A percentile compares a stretch with the other conserved stretches of the same genome.
phyloP scores from a whole-genome alignment of 2,797 vertebrate species.

The Oreortyx pictus region DNA sequence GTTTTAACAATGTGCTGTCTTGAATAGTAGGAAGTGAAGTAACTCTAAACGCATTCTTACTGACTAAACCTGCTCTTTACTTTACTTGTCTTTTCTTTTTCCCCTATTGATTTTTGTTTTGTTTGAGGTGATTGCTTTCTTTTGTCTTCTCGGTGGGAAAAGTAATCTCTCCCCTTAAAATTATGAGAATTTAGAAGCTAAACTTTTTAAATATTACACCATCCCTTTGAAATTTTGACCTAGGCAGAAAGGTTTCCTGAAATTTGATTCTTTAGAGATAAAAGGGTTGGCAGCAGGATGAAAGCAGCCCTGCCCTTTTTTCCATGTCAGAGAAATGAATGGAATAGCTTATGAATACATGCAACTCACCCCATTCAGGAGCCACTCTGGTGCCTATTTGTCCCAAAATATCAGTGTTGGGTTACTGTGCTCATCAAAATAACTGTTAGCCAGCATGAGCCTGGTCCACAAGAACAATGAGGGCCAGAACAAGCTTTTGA shows the following conservation, averaged over 20 bases:
- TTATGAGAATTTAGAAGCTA: slow-evolving; percentile 55
- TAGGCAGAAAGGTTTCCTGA: slow-evolving; percentile 79
- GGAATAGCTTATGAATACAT: slow-evolving; percentile 66
- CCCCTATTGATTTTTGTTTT: not conserved
- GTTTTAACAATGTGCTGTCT: slow-evolving; percentile 74
- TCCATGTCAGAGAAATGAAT: slow-evolving; percentile 67
- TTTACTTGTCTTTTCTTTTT: not conserved
- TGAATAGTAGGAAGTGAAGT: slow-evolving; percentile 78
- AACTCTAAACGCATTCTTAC: slow-evolving; percentile 54
- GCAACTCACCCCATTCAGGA: slow-evolving; percentile 69
- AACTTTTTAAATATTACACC: slow-evolving; percentile 65
- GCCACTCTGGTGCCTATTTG: slow-evolving; percentile 75
- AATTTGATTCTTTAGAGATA: slow-evolving; percentile 84
- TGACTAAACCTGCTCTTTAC: not conserved
- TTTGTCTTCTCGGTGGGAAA: slow-evolving; percentile 5
- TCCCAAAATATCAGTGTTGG: slow-evolving; percentile 78
- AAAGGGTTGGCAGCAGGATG: slow-evolving; percentile 75
- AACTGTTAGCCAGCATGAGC: slow-evolving; percentile 66
- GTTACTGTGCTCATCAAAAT: slow-evolving; percentile 74
- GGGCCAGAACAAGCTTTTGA: not conserved
- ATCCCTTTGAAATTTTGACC: slow-evolving; percentile 82
- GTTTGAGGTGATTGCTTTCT: not conserved
- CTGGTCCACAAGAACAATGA: slow-evolving; percentile 75
- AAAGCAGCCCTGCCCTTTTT: slow-evolving; percentile 69
- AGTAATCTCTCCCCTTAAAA: not conserved